A percentile compares a stretch with the other conserved stretches of the same genome.
Conservation (phyloP, 2,888 invertebrate species). For the Cryptocephalus primarius region DNA sequence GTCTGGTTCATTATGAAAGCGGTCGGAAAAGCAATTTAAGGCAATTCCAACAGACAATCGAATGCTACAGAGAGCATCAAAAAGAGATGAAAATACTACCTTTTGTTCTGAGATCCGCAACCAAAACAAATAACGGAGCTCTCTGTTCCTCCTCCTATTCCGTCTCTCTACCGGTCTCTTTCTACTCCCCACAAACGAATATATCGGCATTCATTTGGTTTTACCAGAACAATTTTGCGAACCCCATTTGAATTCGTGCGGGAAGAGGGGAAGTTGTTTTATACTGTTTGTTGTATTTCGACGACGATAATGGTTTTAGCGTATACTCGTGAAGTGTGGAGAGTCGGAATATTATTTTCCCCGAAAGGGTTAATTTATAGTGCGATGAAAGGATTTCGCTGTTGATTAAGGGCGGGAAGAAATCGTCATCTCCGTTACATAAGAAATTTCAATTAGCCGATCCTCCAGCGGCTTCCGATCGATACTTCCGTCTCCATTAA, state of each 20-base stretch:
- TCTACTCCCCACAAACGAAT: conserved; percentile 9
- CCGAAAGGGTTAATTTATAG: no score
- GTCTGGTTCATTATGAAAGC: conserved; percentile 33
- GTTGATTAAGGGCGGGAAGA: no score
- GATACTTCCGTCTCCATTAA: no score
- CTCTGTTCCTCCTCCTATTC: no score
- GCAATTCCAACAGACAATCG: conserved; percentile 35
- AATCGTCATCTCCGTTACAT: no score
- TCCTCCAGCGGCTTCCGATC: no score
- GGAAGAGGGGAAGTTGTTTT: conserved; percentile 3
- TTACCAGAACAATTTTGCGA: conserved; percentile 10
- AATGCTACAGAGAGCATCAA: conserved; percentile 27
- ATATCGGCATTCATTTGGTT: conserved; percentile 15
- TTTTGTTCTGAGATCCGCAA: conserved; percentile 22
- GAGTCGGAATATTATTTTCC: no score
- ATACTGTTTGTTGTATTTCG: conserved; percentile 3
- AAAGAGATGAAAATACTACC: conserved; percentile 26
- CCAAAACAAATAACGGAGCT: conserved; percentile 24
- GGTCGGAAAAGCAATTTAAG: conserved; percentile 34
- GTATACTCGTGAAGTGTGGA: neutral
- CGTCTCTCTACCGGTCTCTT: no score
- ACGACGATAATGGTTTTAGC: conserved; percentile 3
- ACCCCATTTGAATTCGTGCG: conserved; percentile 5
- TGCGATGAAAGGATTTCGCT: no score
- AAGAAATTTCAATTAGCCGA: no score